Evolutionary conservation across 2,113 vertebrate genomes (phyloP).

Genomic region (Canis aureus): DNA sequence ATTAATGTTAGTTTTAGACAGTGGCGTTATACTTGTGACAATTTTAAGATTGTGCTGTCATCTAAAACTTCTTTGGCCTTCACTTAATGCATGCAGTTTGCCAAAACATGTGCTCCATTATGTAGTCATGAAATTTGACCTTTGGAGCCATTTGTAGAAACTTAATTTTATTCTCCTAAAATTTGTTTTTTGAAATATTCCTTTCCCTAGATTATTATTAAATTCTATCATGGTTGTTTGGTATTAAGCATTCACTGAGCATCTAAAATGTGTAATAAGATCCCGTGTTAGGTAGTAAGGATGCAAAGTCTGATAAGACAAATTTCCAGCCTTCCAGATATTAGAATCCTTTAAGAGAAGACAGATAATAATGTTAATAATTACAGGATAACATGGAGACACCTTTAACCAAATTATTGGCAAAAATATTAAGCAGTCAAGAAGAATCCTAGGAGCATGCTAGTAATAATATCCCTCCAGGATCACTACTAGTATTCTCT

Average conservation of each 20-base stretch:
- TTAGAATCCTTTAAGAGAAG: background rate
- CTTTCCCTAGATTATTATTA: background rate
- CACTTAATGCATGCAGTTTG: background rate
- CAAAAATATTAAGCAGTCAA: background rate
- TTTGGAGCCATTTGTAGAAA: background rate
- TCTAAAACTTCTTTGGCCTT: background rate
- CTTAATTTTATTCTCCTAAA: background rate
- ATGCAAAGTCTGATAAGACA: background rate
- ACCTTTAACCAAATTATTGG: background rate
- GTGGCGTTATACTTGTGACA: background rate
- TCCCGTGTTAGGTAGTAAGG: background rate
- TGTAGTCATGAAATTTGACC: background rate
- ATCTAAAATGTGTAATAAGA: background rate
- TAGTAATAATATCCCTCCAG: background rate
- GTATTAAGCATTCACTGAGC: background rate
- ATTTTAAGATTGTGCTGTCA: background rate
- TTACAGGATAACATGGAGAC: background rate
- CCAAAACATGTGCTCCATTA: background rate
- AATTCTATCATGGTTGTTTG: background rate
- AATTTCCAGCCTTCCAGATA: background rate
- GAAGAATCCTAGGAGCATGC: background rate
- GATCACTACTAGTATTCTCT: background rate
- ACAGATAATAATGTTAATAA: background rate
- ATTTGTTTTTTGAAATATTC: background rate
- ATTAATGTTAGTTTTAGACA: background rate